A percentile compares a stretch with the other conserved stretches of the same genome.
Conservation (phyloP, 1,140 invertebrate genomes). For the Caenorhabditis tropicalis region DNA sequence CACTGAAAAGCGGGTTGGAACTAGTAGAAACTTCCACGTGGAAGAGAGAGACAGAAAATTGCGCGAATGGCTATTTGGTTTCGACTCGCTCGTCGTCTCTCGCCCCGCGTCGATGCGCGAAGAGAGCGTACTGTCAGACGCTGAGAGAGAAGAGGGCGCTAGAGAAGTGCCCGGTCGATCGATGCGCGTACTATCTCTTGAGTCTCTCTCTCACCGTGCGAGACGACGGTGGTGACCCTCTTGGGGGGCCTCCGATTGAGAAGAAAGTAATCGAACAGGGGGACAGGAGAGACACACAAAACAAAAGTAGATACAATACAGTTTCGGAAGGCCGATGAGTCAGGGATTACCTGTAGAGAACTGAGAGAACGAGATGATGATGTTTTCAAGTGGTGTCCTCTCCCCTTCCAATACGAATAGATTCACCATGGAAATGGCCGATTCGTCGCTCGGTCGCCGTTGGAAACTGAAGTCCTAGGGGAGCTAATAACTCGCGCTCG, state of each 20-base stretch:
- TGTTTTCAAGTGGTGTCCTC: neutral
- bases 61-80: conserved; percentile 44
- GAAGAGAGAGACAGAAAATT: too few species aligned
- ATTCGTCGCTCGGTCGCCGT: too few species aligned
- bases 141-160: too few species aligned
- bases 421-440: too few species aligned
- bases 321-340: neutral
- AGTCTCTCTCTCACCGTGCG: conserved; percentile 23
- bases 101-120: neutral
- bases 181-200: neutral
- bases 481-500: too few species aligned
- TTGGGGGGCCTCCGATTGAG: conserved; percentile 35
- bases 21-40: too few species aligned
- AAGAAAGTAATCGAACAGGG: conserved; percentile 36
- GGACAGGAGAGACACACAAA: neutral
- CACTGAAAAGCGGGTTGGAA: too few species aligned
- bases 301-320: neutral
- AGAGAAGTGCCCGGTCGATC: too few species aligned
- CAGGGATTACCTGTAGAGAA: neutral
- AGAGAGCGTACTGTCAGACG: neutral
- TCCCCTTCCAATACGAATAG: too few species aligned
- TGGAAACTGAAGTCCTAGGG: too few species aligned
- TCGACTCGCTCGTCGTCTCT: too few species aligned
- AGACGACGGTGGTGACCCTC: conserved; percentile 35
- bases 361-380: neutral